These are phyloP conservation scores for Amblyopsis rosae DNA, from an alignment of 2,113 vertebrate species.

Conservation along the genomic window DNA sequence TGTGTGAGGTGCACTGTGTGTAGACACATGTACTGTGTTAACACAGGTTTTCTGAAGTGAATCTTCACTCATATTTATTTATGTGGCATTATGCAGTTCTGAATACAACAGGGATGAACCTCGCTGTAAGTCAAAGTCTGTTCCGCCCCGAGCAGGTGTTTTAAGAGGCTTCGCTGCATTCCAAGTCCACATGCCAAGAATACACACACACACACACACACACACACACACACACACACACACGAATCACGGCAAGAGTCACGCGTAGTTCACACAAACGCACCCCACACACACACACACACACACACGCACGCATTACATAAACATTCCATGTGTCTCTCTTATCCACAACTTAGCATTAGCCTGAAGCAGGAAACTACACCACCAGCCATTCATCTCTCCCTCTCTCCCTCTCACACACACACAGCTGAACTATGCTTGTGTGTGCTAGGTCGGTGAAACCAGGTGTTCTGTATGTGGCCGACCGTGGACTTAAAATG, in stretches of 20 bases:
- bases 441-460: conserved; percentile 7
- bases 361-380: conserved; percentile 30
- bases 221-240: conserved; percentile 14
- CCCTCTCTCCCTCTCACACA: not conserved
- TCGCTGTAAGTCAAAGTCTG: not conserved
- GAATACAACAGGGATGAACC: not conserved
- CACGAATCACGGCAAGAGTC: not conserved
- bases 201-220: not conserved
- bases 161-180: conserved; percentile 19
- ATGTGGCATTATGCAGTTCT: not conserved
- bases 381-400: conserved; percentile 23
- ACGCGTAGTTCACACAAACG: not conserved
- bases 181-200: conserved; percentile 23
- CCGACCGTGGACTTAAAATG: not conserved
- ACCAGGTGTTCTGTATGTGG: conserved; percentile 44
- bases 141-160: conserved; percentile 43
- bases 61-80: not conserved
- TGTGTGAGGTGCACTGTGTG: not conserved
- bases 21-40: not conserved
- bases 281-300: not conserved
- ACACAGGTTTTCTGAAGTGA: not conserved
- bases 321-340: conserved; percentile 44
- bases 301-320: conserved; percentile 5
- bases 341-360: conserved; percentile 37
- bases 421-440: conserved; percentile 1